Evolutionary conservation across 2,797 vertebrate species (phyloP).

Genomic region (Ceryle rudis): DNA sequence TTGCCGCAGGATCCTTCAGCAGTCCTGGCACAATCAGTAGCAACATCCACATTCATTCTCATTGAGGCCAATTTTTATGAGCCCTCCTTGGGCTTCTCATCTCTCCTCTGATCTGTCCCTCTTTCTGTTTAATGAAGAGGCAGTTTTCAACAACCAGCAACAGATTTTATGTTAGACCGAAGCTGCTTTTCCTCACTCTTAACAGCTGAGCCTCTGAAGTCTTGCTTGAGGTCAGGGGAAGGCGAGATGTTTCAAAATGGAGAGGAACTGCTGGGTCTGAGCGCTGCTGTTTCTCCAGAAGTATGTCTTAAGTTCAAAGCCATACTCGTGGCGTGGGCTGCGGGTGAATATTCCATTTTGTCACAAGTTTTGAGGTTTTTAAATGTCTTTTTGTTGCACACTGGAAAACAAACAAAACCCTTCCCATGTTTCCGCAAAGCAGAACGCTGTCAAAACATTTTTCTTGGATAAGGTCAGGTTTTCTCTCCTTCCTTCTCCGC

Average conservation of each 20-base stretch:
- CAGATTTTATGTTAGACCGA: neutral
- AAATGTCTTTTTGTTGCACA: conserved; percentile 55
- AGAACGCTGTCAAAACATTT: conserved; percentile 62
- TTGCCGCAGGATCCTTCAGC: neutral
- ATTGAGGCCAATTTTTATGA: neutral
- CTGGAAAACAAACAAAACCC: conserved; percentile 69
- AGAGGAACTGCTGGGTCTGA: conserved; percentile 29
- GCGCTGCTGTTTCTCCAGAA: conserved; percentile 20
- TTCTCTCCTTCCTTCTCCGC: conserved; percentile 33
- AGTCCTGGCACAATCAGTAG: neutral
- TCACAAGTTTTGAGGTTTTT: conserved; percentile 68
- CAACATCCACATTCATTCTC: neutral
- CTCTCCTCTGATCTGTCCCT: conserved; percentile 25
- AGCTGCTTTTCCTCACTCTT: neutral
- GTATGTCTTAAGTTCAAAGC: conserved; percentile 54
- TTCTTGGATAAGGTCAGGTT: conserved; percentile 62
- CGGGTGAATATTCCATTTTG: conserved; percentile 60
- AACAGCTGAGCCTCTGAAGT: conserved; percentile 40
- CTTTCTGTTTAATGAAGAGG: conserved; percentile 12
- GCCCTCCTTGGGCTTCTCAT: conserved; percentile 19
- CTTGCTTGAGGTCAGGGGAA: conserved; percentile 51
- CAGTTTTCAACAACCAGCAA: neutral
- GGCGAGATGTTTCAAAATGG: conserved; percentile 34
- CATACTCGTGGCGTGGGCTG: conserved; percentile 17
- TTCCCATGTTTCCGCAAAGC: conserved; percentile 62